Percentiles rank a stretch among this genome's conserved stretches.
Conservation (phyloP, 2,888 invertebrate species). For the Microctonus aethiopoides region DNA sequence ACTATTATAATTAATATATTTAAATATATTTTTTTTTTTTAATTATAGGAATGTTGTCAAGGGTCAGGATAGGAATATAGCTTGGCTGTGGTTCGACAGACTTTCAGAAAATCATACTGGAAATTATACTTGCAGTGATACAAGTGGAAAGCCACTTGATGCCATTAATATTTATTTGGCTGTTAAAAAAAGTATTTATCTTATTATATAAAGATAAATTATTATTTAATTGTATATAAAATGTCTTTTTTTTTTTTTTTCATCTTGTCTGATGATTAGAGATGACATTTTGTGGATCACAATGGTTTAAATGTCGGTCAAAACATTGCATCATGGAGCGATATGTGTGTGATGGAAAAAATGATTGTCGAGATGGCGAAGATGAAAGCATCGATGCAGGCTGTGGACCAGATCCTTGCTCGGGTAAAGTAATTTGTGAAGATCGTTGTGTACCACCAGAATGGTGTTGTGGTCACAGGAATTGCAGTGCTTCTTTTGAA, state of each 20-base stretch:
- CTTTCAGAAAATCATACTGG: conserved; percentile 51
- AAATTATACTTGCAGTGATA: conserved; percentile 52
- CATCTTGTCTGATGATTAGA: conserved; percentile 33
- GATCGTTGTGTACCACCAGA: conserved; percentile 70
- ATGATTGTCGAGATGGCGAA: conserved; percentile 69
- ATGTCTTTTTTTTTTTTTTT: conserved; percentile 15
- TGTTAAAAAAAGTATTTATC: conserved; percentile 51
- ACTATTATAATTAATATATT: not conserved
- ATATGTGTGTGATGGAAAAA: conserved; percentile 70
- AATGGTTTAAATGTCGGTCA: conserved; percentile 58
- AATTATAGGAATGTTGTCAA: conserved; percentile 42
- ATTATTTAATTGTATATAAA: not conserved
- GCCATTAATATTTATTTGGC: conserved; percentile 42
- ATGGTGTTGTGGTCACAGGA: conserved; percentile 69
- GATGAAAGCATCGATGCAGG: conserved; percentile 68
- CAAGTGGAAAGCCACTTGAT: conserved; percentile 31
- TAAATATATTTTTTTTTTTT: conserved; percentile 13
- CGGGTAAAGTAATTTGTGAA: conserved; percentile 67
- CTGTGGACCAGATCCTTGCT: conserved; percentile 65
- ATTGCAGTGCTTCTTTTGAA: conserved; percentile 44
- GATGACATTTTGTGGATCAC: conserved; percentile 49
- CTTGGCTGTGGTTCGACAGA: conserved; percentile 50
- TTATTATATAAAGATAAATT: not conserved
- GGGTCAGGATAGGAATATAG: conserved; percentile 43
- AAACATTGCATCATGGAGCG: conserved; percentile 67